Evolutionary conservation across 2,113 vertebrate genomes (phyloP), one percentile per base, ranked within the genome.

Genomic region (Paedocypris sp.): DNA sequence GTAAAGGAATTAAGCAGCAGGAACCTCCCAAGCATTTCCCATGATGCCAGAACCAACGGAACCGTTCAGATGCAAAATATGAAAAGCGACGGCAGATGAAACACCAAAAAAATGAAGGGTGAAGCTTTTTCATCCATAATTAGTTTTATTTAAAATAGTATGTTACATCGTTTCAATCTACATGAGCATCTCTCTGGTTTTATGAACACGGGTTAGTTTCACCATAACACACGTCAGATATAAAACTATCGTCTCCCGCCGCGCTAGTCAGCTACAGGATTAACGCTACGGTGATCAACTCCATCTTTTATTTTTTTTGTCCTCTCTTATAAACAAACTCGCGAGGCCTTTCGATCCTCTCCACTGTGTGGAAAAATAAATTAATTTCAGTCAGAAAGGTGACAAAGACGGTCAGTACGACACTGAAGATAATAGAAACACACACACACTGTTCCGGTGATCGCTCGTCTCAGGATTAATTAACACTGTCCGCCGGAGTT

Each of bases 101-200:
- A n/a, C n/a, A n/a, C n/a, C n/a, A n/a, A n/a, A 29, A 28, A 26
- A 62, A 70, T 71, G 11, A 62, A 72, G 28, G 9, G n/a, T 26
- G 43, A 29, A 15, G 25, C 59, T 61, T 29, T 60, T 72, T 73
- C 50, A 41, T 67, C 79, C 83, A 83, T 80, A 81, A 76, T 78
- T 80, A 70, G 78, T 76, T 85, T 86, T 86, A 84, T 86, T 86
- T 85, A 85, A 86, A 86, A 86, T 84, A 81, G 53, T 36, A 76
- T 82, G 78, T 83, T 84, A 85, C 81, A 85, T 81, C 80, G 81
- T 82, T 80, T 83, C 74, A 82, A 75, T 82, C 77, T 84, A 84
- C 81, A 83, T 80, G 74, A 79, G 84, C 77, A 75, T 80, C 54
- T 45, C 65, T 42, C 74, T 79, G 69, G 47, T 20, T 19, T 6